These are phyloP conservation scores for Cephus cinctus DNA, from an alignment of 1,140 invertebrate genomes.

Conservation along the genomic window DNA sequence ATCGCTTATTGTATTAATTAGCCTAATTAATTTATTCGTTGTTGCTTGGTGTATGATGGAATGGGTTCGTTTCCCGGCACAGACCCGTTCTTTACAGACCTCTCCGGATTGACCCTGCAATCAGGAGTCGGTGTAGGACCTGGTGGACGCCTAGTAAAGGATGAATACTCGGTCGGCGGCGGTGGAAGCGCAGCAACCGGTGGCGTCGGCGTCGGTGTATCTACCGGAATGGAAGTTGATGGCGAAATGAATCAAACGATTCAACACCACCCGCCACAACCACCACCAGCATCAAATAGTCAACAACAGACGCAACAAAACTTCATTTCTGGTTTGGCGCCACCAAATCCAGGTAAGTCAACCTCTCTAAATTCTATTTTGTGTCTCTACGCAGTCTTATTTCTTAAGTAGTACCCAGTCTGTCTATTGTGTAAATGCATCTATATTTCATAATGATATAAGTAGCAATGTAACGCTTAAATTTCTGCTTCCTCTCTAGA, in stretches of 20 bases:
- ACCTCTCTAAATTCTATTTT: background rate
- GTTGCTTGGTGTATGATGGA: slow-evolving; percentile 54
- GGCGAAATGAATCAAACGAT: slow-evolving; percentile 70
- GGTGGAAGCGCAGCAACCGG: slow-evolving; percentile 45
- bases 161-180: slow-evolving; percentile 80
- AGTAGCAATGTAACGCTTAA: no score
- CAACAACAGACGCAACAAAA: slow-evolving; percentile 44
- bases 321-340: slow-evolving; percentile 43
- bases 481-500: no score
- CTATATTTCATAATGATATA: no score
- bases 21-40: slow-evolving; percentile 38
- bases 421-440: no score
- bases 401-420: no score
- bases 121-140: slow-evolving; percentile 61
- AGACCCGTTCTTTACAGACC: slow-evolving; percentile 68
- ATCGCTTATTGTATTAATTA: no score
- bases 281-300: slow-evolving; percentile 41
- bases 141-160: slow-evolving; percentile 59
- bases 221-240: slow-evolving; percentile 72
- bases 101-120: slow-evolving; percentile 82
- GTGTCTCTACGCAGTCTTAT: no score
- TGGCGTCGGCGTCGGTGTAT: slow-evolving; percentile 44
- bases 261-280: slow-evolving; percentile 78
- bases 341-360: slow-evolving; percentile 43
- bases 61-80: slow-evolving; percentile 53